A percentile compares a stretch with the other conserved stretches of the same genome.
These are phyloP conservation scores for Protophormia terraenovae DNA, from an alignment of 2,888 invertebrate species.

Conservation along the genomic window DNA sequence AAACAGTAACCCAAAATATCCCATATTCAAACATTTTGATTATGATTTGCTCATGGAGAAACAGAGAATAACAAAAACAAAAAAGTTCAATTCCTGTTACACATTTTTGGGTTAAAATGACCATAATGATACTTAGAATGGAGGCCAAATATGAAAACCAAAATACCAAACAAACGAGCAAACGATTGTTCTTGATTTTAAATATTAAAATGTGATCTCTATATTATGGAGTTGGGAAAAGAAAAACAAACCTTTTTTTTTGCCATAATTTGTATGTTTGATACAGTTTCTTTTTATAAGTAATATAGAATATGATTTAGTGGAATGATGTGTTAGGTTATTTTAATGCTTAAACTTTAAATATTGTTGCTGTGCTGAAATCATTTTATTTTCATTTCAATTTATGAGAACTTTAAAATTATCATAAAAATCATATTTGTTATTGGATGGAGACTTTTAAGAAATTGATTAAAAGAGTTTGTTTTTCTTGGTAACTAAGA, in stretches of 20 bases:
- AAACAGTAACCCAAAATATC: not conserved
- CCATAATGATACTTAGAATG: not conserved
- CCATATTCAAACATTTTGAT: not conserved
- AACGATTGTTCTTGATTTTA: not conserved
- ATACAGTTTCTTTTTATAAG: not conserved
- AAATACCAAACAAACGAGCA: not conserved
- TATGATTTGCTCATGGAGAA: not conserved
- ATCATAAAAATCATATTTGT: not conserved
- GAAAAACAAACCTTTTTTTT: not conserved
- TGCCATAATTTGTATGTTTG: not conserved
- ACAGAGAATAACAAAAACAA: not conserved
- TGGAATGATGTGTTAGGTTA: not conserved
- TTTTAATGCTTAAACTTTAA: not conserved
- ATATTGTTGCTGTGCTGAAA: not conserved
- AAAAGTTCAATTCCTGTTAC: not conserved
- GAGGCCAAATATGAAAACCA: not conserved
- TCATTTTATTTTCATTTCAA: not conserved
- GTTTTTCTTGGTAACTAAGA: not conserved
- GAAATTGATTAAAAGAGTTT: not conserved
- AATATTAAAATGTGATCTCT: conserved; percentile 25
- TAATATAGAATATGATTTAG: not conserved
- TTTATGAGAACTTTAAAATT: not conserved
- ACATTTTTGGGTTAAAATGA: conserved; percentile 25
- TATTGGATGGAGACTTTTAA: not conserved
- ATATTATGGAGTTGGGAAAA: not conserved